Conservation (phyloP, 2,888 invertebrate species). For the Holacanthella duospinosa region DNA sequence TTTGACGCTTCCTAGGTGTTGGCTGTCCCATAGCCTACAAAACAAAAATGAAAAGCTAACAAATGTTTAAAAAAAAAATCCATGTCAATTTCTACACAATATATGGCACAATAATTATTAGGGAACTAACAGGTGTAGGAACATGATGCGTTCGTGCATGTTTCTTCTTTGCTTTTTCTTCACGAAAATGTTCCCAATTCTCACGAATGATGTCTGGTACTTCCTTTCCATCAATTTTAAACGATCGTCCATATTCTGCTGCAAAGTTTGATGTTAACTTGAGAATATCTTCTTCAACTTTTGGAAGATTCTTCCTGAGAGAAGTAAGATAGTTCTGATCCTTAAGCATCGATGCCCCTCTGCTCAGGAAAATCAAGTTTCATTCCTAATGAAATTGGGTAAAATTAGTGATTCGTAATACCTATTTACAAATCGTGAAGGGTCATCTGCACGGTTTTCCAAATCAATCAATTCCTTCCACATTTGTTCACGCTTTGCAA, state of each 20-base stretch:
- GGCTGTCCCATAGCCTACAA: too few relatives aligned
- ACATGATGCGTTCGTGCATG: background rate
- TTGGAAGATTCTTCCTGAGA: slow-evolving; percentile 22
- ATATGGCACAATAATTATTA: too few relatives aligned
- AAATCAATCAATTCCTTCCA: slow-evolving; percentile 23
- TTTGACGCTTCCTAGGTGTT: too few relatives aligned
- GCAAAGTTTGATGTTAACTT: slow-evolving; percentile 23
- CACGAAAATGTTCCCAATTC: slow-evolving; percentile 21
- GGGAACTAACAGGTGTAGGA: too few relatives aligned
- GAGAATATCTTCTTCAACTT: slow-evolving; percentile 20
- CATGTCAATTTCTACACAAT: too few relatives aligned
- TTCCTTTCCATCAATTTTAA: slow-evolving; percentile 21
- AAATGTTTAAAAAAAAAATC: too few relatives aligned
- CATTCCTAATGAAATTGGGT: too few relatives aligned
- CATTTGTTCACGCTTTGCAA: slow-evolving; percentile 22
- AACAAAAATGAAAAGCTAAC: too few relatives aligned
- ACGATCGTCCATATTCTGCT: slow-evolving; percentile 21
- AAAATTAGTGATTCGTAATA: too few relatives aligned
- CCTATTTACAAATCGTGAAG: slow-evolving; percentile 25
- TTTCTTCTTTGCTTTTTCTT: slow-evolving; percentile 16
- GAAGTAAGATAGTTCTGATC: slow-evolving; percentile 24
- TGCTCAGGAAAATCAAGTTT: slow-evolving; percentile 6
- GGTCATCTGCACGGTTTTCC: slow-evolving; percentile 23
- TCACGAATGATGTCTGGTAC: slow-evolving; percentile 20
- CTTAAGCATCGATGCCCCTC: slow-evolving; percentile 26